Conservation (phyloP, 2,797 vertebrate genomes). For the Chiloscyllium punctatum region DNA sequence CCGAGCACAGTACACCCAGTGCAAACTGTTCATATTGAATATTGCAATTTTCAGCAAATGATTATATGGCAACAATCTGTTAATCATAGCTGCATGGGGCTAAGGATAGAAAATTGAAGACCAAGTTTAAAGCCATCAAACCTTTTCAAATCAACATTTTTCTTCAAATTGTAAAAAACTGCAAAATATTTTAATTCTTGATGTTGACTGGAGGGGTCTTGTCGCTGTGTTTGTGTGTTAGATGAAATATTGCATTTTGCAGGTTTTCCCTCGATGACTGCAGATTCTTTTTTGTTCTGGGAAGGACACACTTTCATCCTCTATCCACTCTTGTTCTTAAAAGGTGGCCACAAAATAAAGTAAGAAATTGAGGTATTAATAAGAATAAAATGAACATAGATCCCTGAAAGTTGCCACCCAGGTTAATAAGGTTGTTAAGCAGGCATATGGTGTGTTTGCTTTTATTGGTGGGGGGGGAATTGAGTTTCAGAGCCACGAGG, state of each 20-base stretch:
- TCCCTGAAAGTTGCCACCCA: too few relatives aligned
- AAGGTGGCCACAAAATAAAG: not conserved
- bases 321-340: not conserved
- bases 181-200: not conserved
- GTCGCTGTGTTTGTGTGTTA: not conserved
- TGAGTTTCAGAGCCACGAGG: too few relatives aligned
- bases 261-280: not conserved
- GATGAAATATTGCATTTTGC: not conserved
- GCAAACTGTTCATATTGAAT: not conserved
- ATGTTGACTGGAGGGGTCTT: not conserved
- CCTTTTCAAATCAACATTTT: not conserved
- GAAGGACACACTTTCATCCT: not conserved
- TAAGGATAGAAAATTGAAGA: not conserved
- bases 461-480: too few relatives aligned
- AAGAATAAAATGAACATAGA: too few relatives aligned
- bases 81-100: not conserved
- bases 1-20: not conserved
- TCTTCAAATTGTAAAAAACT: not conserved
- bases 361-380: not conserved
- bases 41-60: not conserved
- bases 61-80: not conserved
- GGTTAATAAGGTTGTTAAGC: too few relatives aligned
- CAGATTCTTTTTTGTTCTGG: not conserved
- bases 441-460: too few relatives aligned
- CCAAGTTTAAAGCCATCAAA: not conserved